Base-by-base conservation (phyloP, 2,113 vertebrate species). In the Balaenoptera acutorostrata region DNA sequence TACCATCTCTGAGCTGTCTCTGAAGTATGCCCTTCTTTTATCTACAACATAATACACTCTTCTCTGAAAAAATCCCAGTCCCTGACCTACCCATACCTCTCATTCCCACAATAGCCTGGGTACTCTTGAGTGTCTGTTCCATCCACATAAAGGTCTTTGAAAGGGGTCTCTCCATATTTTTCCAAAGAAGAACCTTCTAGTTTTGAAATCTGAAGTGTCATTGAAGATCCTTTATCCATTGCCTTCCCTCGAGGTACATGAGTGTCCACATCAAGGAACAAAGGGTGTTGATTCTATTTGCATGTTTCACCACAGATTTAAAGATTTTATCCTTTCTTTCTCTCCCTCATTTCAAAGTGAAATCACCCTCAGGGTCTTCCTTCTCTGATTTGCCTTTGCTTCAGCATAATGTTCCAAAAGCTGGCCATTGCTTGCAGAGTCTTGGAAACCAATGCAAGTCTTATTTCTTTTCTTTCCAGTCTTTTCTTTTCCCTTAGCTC, bases 1-100 rank as follows among this genome's bases (percentile, higher is more conserved):
- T 4, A 18, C 46, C 57, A 36, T 46, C 61, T 89, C 39, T 59
- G 27, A 69, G 41, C 44, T 59, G 3, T 78, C 93, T 96, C 75
- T 95, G 72, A 93, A 90, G 71, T 36, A 33, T 36, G 36, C 15
- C 23, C 12, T 41, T 69, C 68, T 97, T 96, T 96, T 36, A 90
- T 94, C 94, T 88, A 11, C 3, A 41, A 63, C 46, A 44, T 39
- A 74, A 46, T 31, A 90, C 4, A 20, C 8, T 64, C 25, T 72
- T 95, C 49, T 88, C 31, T 96, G 72, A 90, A 88, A 84, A 59
- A 64, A n/a, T 36, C 77, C 71, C 63, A 2, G 33, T 46, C 36
- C 25, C 63, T n/a, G 63, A 74, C 72, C 68, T 49, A n/a, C 74
- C 25, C 44, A 15, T 33, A 12, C 68, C 23, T 88, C 68, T 69